phyloP scores from a whole-genome alignment of 2,113 vertebrate species.

The Poicephalus gulielmi region DNA sequence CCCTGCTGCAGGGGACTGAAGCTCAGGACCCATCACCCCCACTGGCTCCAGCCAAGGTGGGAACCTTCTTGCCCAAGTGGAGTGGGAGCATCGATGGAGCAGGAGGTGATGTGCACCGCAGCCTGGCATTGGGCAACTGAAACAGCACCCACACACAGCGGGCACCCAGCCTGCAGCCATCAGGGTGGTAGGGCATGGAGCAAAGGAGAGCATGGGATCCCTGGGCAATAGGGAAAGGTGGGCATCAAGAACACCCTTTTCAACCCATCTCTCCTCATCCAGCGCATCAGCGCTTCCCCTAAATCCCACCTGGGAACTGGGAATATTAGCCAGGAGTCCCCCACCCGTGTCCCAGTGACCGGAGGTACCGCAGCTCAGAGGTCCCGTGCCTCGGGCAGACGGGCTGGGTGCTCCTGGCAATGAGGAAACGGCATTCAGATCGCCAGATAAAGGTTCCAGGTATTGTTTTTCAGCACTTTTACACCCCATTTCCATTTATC shows the following conservation, averaged over 20 bases:
- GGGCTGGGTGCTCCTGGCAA: not conserved
- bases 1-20: fast-evolving
- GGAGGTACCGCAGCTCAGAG: not conserved
- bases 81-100: not conserved
- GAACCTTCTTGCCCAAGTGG: not conserved
- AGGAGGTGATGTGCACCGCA: fast-evolving
- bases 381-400: fast-evolving
- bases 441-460: not conserved
- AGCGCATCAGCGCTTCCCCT: no score
- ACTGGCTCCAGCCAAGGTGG: not conserved
- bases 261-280: not conserved
- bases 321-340: not conserved
- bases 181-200: fast-evolving
- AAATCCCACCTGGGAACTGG: not conserved
- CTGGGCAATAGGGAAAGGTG: not conserved
- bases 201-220: fast-evolving
- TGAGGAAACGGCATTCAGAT: not conserved
- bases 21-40: not conserved
- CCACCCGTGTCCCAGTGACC: fast-evolving
- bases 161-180: fast-evolving
- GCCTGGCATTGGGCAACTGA: not conserved
- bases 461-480: not conserved
- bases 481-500: not conserved
- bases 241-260: fast-evolving
- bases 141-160: fast-evolving